Percentiles rank a stretch among this genome's conserved stretches.
Evolutionary conservation across 2,888 invertebrate genomes (phyloP).

Genomic region (Micoletzkya japonica): DNA sequence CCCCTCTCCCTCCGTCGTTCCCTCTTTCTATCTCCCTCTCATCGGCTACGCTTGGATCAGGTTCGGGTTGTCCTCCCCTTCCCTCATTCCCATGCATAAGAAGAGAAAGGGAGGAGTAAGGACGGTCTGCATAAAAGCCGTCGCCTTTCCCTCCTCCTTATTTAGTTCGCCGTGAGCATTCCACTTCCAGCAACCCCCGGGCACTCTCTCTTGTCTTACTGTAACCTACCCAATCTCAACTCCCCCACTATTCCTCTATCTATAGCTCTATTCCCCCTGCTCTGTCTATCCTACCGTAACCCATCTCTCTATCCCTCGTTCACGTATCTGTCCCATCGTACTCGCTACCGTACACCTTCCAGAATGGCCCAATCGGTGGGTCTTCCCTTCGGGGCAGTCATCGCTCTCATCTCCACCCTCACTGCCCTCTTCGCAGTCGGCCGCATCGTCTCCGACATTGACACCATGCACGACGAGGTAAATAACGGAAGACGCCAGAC

Average conservation of each 20-base stretch:
- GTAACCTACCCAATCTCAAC: conserved; percentile 5
- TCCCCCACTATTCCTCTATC: not conserved
- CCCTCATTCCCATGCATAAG: conserved; percentile 9
- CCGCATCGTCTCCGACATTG: conserved; percentile 29
- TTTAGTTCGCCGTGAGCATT: too few relatives aligned
- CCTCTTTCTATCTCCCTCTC: not conserved
- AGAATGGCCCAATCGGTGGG: conserved; percentile 8
- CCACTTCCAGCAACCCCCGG: not conserved
- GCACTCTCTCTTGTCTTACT: not conserved
- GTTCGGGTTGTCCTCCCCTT: not conserved
- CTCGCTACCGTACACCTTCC: conserved; percentile 11
- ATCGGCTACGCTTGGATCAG: conserved; percentile 19
- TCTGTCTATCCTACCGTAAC: not conserved
- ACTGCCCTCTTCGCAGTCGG: conserved; percentile 24
- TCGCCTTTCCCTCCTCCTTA: conserved; percentile 19
- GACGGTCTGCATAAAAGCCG: conserved; percentile 1
- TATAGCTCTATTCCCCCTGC: conserved; percentile 4
- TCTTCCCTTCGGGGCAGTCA: conserved; percentile 19
- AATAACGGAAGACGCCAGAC: too few relatives aligned
- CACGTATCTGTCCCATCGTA: not conserved
- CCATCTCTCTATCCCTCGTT: not conserved
- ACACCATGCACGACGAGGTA: conserved; percentile 30
- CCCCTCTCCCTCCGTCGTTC: not conserved
- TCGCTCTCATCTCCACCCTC: conserved; percentile 24
- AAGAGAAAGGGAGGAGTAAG: too few relatives aligned